These are phyloP conservation scores for Drosophila quadrilineata DNA, from an alignment of 1,140 invertebrate species.

Conservation along the genomic window DNA sequence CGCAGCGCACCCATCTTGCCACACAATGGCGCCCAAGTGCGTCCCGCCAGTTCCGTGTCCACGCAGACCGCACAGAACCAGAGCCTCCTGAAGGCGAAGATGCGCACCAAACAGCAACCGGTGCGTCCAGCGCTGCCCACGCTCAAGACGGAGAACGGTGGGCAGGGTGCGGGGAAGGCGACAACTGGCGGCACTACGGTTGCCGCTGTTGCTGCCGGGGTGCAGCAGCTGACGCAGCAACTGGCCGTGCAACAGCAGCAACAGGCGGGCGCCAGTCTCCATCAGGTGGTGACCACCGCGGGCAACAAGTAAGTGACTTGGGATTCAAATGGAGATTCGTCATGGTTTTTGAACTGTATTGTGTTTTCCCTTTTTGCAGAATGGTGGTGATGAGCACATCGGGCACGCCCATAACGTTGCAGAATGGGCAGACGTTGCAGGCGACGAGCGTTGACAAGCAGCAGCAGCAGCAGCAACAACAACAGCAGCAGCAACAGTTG, in stretches of 20 bases:
- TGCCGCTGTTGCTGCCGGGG: slow-evolving; percentile 69
- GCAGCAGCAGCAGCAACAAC: slow-evolving; percentile 62
- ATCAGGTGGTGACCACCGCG: slow-evolving; percentile 78
- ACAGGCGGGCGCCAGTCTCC: slow-evolving; percentile 72
- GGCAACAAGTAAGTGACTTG: slow-evolving; percentile 68
- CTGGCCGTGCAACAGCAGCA: slow-evolving; percentile 59
- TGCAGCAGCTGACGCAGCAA: slow-evolving; percentile 80
- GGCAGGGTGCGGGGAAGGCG: slow-evolving; percentile 81
- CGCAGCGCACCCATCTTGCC: slow-evolving; percentile 83
- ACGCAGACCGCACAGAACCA: slow-evolving; percentile 86
- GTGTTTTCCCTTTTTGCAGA: slow-evolving; percentile 34
- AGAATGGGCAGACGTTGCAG: slow-evolving; percentile 73
- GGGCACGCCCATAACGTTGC: slow-evolving; percentile 74
- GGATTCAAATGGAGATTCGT: background rate
- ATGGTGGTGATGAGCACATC: slow-evolving; percentile 80
- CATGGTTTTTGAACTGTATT: background rate
- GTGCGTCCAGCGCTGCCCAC: slow-evolving; percentile 84
- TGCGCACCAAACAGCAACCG: slow-evolving; percentile 81
- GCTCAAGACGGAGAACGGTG: slow-evolving; percentile 85
- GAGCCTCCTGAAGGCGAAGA: slow-evolving; percentile 73
- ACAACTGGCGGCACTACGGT: slow-evolving; percentile 49
- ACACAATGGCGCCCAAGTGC: slow-evolving; percentile 84
- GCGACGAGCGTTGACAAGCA: slow-evolving; percentile 64
- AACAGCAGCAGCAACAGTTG: slow-evolving; percentile 55
- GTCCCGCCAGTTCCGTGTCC: slow-evolving; percentile 88